Evolutionary conservation across 2,113 vertebrate species (phyloP).

Genomic region (Scatophagus argus): DNA sequence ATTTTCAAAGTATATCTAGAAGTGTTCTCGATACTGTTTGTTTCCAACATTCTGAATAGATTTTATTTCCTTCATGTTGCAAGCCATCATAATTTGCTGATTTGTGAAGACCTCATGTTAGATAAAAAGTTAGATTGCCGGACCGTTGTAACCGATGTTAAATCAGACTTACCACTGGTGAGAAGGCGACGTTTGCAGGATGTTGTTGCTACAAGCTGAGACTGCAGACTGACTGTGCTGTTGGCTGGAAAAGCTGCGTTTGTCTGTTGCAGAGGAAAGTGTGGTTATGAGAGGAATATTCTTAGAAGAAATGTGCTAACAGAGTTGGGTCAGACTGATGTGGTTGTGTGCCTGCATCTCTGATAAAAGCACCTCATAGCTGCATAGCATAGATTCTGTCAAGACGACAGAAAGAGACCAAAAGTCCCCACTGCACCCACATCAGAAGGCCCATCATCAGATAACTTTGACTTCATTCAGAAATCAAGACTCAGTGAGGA

Average conservation of each 20-base stretch:
- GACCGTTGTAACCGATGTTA: neutral
- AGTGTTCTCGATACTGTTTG: neutral
- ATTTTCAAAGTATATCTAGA: neutral
- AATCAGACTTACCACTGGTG: conserved; percentile 25
- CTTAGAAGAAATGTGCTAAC: too few relatives aligned
- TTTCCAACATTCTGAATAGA: neutral
- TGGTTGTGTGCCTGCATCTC: neutral
- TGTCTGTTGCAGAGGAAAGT: neutral
- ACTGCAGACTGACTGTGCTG: neutral
- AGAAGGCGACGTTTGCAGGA: neutral
- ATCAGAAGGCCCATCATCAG: neutral
- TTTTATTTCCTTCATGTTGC: neutral
- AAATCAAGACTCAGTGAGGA: neutral
- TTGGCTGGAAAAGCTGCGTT: neutral
- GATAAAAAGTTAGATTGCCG: neutral
- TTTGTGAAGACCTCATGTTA: neutral
- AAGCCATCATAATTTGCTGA: neutral
- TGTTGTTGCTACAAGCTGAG: neutral
- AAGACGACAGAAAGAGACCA: neutral
- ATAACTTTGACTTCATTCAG: neutral
- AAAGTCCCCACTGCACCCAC: neutral
- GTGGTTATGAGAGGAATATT: neutral
- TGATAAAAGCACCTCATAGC: neutral
- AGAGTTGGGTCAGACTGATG: neutral
- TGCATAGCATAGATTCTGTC: neutral